These are phyloP conservation scores for Palaemon carinicauda DNA, from an alignment of 1,140 invertebrate genomes.

Conservation along the genomic window DNA sequence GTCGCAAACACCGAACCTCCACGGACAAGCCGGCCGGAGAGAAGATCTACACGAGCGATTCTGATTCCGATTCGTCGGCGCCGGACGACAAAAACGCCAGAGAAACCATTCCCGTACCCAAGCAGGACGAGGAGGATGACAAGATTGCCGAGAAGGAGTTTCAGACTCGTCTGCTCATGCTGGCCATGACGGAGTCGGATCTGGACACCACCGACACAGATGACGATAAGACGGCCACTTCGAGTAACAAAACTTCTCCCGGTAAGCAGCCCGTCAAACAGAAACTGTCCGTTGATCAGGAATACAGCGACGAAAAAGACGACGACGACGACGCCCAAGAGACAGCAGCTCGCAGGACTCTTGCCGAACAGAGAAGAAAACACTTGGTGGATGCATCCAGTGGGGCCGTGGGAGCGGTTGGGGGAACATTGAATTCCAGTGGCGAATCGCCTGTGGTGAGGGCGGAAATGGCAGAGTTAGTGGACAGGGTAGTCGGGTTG, in stretches of 20 bases:
- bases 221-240: not conserved
- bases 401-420: constrained; percentile 45
- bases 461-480: constrained; percentile 42
- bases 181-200: constrained; percentile 50
- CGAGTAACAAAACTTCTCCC: not conserved
- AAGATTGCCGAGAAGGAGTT: constrained; percentile 46
- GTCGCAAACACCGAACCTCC: constrained; percentile 34
- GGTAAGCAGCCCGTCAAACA: constrained; percentile 21
- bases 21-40: not conserved
- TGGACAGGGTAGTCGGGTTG: constrained; percentile 48
- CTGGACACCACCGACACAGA: constrained; percentile 44
- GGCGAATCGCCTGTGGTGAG: constrained; percentile 31
- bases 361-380: constrained; percentile 27
- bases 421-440: constrained; percentile 28
- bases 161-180: constrained; percentile 40
- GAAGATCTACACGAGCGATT: constrained; percentile 19
- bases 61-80: constrained; percentile 26
- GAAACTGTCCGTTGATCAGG: not conserved
- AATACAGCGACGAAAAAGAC: not conserved
- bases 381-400: constrained; percentile 29
- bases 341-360: constrained; percentile 4
- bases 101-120: not conserved
- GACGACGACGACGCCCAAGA: constrained; percentile 16
- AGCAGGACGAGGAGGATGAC: constrained; percentile 34
- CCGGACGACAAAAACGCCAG: not conserved